Evolutionary conservation across 2,888 invertebrate species (phyloP).

Genomic region (Caenorhabditis sp.): DNA sequence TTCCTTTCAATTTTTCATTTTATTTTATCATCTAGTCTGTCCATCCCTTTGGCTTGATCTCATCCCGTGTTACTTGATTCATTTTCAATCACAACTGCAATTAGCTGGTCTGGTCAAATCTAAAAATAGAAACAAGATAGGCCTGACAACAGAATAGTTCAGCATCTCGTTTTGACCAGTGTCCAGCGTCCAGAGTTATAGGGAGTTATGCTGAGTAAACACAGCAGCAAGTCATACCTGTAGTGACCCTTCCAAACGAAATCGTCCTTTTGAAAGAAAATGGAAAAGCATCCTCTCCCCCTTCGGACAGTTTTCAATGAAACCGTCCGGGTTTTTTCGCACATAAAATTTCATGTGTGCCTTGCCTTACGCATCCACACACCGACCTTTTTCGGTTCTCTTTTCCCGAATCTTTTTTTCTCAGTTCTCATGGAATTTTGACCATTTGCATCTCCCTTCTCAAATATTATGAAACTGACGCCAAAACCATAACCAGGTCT

Average conservation of each 20-base stretch:
- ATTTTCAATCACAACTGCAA: background rate
- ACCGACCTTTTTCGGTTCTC: slow-evolving; percentile 2
- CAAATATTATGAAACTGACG: background rate
- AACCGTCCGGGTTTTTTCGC: slow-evolving; percentile 33
- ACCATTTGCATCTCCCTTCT: slow-evolving; percentile 5
- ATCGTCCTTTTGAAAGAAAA: background rate
- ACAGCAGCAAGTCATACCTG: slow-evolving; percentile 23
- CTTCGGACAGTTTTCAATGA: slow-evolving; percentile 19
- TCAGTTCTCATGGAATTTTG: too few relatives aligned
- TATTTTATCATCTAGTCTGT: slow-evolving; percentile 1
- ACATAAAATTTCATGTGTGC: slow-evolving; percentile 44
- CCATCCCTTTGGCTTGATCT: background rate
- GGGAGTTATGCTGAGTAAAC: slow-evolving; percentile 59
- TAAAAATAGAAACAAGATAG: too few relatives aligned
- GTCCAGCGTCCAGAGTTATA: slow-evolving; percentile 46
- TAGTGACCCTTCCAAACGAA: slow-evolving; percentile 55
- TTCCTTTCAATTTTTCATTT: slow-evolving; percentile 13
- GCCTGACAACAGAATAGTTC: background rate
- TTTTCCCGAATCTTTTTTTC: too few relatives aligned
- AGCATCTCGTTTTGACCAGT: slow-evolving; percentile 1
- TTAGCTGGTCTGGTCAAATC: slow-evolving; percentile 5
- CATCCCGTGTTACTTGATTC: background rate
- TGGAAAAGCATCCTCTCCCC: slow-evolving; percentile 17
- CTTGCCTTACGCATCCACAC: background rate
- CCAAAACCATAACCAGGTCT: too few relatives aligned